Evolutionary conservation across 1,140 invertebrate species (phyloP).

Genomic region (Mactra quadrangularis): DNA sequence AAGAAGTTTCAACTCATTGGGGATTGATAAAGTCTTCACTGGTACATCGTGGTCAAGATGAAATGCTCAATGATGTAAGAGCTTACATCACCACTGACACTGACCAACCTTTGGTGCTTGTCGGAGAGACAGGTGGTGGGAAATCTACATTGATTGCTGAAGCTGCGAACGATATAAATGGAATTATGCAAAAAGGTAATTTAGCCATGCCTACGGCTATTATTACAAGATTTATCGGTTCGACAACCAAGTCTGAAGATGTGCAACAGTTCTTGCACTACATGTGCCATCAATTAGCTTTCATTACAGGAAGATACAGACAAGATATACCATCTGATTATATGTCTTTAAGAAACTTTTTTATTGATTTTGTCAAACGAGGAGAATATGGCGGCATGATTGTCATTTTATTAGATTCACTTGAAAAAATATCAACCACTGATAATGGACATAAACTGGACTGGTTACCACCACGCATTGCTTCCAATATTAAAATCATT

Average conservation of each 20-base stretch:
- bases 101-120: constrained; percentile 75
- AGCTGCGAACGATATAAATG: constrained; percentile 68
- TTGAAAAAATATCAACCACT: constrained; percentile 74
- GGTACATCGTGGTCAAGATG: constrained; percentile 87
- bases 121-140: constrained; percentile 77
- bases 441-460: constrained; percentile 76
- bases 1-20: constrained; percentile 97
- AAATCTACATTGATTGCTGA: constrained; percentile 80
- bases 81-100: constrained; percentile 90
- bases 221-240: constrained; percentile 76
- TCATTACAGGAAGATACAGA: constrained; percentile 65
- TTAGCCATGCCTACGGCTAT: constrained; percentile 69
- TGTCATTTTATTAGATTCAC: constrained; percentile 78
- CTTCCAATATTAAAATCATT: constrained; percentile 79
- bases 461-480: constrained; percentile 79
- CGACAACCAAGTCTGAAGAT: constrained; percentile 70
- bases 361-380: constrained; percentile 73
- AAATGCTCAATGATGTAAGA: constrained; percentile 86
- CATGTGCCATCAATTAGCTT: constrained; percentile 78
- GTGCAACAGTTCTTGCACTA: constrained; percentile 71
- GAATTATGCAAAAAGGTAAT: constrained; percentile 63
- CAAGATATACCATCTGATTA: constrained; percentile 74
- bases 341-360: constrained; percentile 71
- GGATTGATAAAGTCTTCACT: constrained; percentile 94
- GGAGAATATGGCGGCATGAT: constrained; percentile 77